Percentiles rank a stretch among this genome's conserved stretches.
phyloP scores from a whole-genome alignment of 92 coral and sea anemone genomes.

The Pocillopora meandrina region DNA sequence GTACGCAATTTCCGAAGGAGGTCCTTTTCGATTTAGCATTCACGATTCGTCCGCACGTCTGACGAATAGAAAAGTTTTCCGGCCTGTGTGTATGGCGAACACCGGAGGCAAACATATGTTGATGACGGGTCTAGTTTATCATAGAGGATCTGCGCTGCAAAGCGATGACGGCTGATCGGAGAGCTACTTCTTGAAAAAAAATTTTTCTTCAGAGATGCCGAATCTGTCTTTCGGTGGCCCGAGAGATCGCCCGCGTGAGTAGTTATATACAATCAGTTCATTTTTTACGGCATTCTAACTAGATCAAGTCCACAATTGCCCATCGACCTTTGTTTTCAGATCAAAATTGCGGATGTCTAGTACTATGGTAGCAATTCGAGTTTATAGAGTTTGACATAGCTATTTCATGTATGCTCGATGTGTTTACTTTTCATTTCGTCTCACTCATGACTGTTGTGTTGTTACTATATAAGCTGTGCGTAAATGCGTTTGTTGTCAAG shows the following conservation, averaged over 20 bases:
- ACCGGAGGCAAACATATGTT: neutral
- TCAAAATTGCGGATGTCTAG: slow-evolving; percentile 17
- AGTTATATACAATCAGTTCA: neutral
- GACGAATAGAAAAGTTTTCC: neutral
- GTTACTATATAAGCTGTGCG: neutral
- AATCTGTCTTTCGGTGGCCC: slow-evolving; percentile 45
- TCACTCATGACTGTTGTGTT: neutral
- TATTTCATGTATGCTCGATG: slow-evolving; percentile 21
- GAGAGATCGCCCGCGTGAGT: slow-evolving; percentile 42
- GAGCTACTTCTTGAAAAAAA: neutral
- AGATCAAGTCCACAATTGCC: neutral
- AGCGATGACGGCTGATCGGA: slow-evolving; percentile 18
- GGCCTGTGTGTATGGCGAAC: neutral
- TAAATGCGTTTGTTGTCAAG: slow-evolving; percentile 18
- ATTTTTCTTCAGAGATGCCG: slow-evolving; percentile 17
- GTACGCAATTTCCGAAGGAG: neutral
- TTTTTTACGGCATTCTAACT: neutral
- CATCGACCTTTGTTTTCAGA: neutral
- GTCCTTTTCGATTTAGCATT: neutral
- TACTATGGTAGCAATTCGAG: slow-evolving; percentile 13
- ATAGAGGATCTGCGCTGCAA: slow-evolving; percentile 3
- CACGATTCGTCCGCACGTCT: neutral
- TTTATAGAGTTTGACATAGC: slow-evolving; percentile 34
- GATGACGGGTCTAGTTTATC: neutral
- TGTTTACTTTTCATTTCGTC: slow-evolving; percentile 36